Evolutionary conservation across 2,113 vertebrate species (phyloP), one percentile per base, ranked within the genome.

Genomic region (Ranitomeya variabilis): DNA sequence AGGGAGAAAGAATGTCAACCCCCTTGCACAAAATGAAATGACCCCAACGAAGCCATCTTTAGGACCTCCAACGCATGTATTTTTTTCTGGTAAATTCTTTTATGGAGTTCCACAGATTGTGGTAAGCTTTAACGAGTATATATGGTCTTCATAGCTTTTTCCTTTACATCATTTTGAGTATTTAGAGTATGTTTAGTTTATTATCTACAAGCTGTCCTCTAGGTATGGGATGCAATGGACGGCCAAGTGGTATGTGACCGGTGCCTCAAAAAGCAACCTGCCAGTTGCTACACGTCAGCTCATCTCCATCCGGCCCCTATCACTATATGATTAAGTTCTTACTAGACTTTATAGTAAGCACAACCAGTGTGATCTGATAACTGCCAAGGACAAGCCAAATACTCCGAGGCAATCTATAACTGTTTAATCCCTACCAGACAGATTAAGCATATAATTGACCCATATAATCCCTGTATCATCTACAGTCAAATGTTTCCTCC

Each of bases 381-480:
- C 97, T 96, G 95, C 95, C 97, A 97, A 96, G 94, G 96, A 97
- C 97, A 97, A 95, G 95, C 94, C 97, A 98, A 97, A 97, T 95
- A 95, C 94, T 90, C 93, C 84, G 96, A 98, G 97, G 97, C 97
- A 97, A 97, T 98, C 97, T 97, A 95, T 96, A 96, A 95, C 95
- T 92, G 91, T 92, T 93, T 97, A 98, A 99, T 98, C 96, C 95
- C 91, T 94, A 95, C 94, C 94, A 97, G 96, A 95, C 96, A 99
- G 98, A 99, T 99, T 99, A 99, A 98, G 96, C 95, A 95, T 97
- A 99, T 99, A 99, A 99, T 97, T 99, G 98, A 99, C 96, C 96
- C 95, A 93, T 94, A 96, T 99, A 99, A 99, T 99, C 97, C 96
- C 92, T 85, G 91, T 96, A 97, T 98, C 96, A 96, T 95, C 96